phyloP scores from a whole-genome alignment of 2,797 vertebrate genomes.

The Acomys russatus region DNA sequence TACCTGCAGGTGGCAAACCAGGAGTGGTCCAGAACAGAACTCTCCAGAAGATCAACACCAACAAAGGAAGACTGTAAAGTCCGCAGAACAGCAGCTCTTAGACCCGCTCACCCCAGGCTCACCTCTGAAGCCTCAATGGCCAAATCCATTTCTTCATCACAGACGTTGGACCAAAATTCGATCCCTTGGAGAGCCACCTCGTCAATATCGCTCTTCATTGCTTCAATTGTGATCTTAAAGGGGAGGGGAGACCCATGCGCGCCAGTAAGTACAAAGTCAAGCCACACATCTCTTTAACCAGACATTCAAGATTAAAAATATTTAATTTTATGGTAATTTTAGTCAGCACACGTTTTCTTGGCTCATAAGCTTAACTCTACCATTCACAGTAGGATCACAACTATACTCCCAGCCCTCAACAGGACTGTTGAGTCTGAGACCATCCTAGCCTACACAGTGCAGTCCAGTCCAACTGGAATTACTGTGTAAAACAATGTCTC shows the following conservation, averaged over 20 bases:
- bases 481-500: neutral
- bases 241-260: neutral
- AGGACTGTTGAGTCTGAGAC: neutral
- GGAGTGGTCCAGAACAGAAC: neutral
- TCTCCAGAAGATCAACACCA: neutral
- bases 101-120: slow-evolving; percentile 24
- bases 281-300: slow-evolving; percentile 14
- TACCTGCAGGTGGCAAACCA: neutral
- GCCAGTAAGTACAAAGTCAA: slow-evolving; percentile 46
- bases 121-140: slow-evolving; percentile 99
- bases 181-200: slow-evolving; percentile 98
- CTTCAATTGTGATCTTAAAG: slow-evolving; percentile 97
- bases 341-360: slow-evolving; percentile 23
- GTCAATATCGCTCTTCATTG: slow-evolving; percentile 99
- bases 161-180: slow-evolving; percentile 99
- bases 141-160: slow-evolving; percentile 99
- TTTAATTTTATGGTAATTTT: slow-evolving; percentile 10
- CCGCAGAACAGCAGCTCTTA: neutral
- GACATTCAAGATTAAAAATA: slow-evolving; percentile 13
- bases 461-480: neutral
- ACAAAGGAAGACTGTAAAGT: neutral
- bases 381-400: neutral
- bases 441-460: neutral
- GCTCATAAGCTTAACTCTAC: neutral
- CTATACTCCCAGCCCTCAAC: neutral